These are phyloP conservation scores for Phaenicophaeus curvirostris DNA, from an alignment of 2,797 vertebrate species.

Conservation along the genomic window DNA sequence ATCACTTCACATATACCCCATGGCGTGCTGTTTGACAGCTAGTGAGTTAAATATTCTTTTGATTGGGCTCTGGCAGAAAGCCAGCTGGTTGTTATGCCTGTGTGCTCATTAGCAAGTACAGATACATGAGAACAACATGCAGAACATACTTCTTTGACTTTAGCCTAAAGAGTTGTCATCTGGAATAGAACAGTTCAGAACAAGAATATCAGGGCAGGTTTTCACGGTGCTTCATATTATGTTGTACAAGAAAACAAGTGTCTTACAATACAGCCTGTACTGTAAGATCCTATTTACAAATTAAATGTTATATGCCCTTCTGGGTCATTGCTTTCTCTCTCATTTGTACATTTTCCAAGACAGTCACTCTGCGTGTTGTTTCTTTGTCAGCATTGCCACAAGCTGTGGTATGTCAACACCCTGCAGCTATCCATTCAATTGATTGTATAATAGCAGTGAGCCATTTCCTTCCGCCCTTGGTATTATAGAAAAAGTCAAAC, in stretches of 20 bases:
- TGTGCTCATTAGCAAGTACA: background rate
- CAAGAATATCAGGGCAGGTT: background rate
- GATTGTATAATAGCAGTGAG: slow-evolving; percentile 18
- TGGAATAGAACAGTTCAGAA: background rate
- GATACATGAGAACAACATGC: background rate
- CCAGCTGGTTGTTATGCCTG: background rate
- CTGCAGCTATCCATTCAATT: slow-evolving; percentile 31
- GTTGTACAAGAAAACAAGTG: background rate
- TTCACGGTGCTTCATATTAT: background rate
- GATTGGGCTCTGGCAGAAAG: background rate
- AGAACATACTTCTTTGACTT: background rate
- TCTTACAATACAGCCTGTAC: background rate
- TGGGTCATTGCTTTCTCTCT: slow-evolving; percentile 35
- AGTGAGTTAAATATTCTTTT: background rate
- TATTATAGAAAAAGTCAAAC: slow-evolving; percentile 26
- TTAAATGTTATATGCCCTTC: slow-evolving; percentile 29
- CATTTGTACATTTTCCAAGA: slow-evolving; percentile 27
- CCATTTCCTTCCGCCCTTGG: slow-evolving; percentile 36
- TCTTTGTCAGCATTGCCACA: slow-evolving; percentile 25
- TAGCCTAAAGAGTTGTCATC: background rate
- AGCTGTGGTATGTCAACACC: slow-evolving; percentile 42
- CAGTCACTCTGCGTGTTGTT: background rate
- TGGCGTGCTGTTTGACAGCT: background rate
- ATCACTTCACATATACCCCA: background rate
- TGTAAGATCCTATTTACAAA: slow-evolving; percentile 18